Evolutionary conservation across 2,888 invertebrate genomes (phyloP), one percentile per base, ranked within the genome.

Genomic region (Cecidostiba fungosa): DNA sequence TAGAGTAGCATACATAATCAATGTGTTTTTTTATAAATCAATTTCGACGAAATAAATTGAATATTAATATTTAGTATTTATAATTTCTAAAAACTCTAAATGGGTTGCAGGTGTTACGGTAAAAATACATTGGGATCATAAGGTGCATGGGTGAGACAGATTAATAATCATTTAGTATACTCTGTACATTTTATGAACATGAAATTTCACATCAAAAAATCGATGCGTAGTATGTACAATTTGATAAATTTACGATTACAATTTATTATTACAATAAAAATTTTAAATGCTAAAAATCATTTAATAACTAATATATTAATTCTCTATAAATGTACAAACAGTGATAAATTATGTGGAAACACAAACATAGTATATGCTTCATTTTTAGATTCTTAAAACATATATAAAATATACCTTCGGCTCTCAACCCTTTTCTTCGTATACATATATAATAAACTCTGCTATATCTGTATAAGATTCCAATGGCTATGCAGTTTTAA

Each of bases 261-360:
- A 16, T 62, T 32, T 62, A 74, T 85, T 76, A 69, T 86, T 80
- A 87, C 82, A 90, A 89, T 90, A 89, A 90, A 90, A 84, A 87
- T 90, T 90, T 88, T 85, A 89, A 88, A 88, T 87, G 79, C 74
- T 88, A 70, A 87, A 81, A 78, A 43, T 80, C 73, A 54, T 59
- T 72, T 83, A 10, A 79, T 79, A 29, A 36, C 36, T 83, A 78
- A 78, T 85, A 84, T 50, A 85, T 79, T 87, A 83, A 84, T 82
- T 84, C 32, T 69, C 70, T 87, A 72, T n/a, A 81, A 87, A 85
- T 86, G 66, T 87, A 85, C 66, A 84, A 77, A 85, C 77, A 88
- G 70, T 86, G 76, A 87, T 86, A 88, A 86, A 87, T 87, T 86
- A 85, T 86, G 79, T 32, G 14, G 26, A 73, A 86, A 87, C 70